Conservation (phyloP, 64 coral and sea anemone genomes). For the Platygyra sinensis region DNA sequence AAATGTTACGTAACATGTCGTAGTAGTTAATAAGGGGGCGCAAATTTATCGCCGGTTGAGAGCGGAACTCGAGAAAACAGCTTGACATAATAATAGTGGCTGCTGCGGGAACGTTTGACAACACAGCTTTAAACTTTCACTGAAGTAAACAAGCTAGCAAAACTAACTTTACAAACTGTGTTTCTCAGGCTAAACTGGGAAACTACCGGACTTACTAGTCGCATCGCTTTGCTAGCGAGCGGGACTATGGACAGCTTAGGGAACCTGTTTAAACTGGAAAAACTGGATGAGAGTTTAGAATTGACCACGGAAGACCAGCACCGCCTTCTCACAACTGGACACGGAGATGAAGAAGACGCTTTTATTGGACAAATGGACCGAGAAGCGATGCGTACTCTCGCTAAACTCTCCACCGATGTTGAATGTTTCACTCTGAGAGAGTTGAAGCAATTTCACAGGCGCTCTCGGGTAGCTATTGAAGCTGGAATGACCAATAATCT, state of each 20-base stretch:
- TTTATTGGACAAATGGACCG: conserved; percentile 77
- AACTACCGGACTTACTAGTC: conserved; percentile 34
- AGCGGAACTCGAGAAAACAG: neutral
- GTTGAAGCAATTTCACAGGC: conserved; percentile 69
- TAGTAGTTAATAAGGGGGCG: no score
- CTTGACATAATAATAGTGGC: neutral
- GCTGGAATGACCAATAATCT: conserved; percentile 86
- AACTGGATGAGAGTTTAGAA: conserved; percentile 36
- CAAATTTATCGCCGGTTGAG: no score
- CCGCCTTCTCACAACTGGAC: neutral
- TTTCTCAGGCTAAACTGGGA: conserved; percentile 53
- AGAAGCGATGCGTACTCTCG: conserved; percentile 52
- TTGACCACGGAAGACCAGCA: neutral
- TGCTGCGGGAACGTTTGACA: neutral
- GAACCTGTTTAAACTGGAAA: conserved; percentile 57
- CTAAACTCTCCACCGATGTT: conserved; percentile 55
- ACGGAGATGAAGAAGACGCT: conserved; percentile 27
- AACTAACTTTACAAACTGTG: conserved; percentile 8
- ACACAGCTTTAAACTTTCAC: neutral
- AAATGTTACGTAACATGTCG: no score
- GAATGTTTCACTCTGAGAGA: conserved; percentile 76
- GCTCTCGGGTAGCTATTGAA: conserved; percentile 76
- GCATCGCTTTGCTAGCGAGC: conserved; percentile 25
- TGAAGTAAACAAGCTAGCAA: neutral
- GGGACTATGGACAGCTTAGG: neutral